These are phyloP conservation scores for Achatina immaculata DNA, from an alignment of 1,140 invertebrate genomes.

Conservation along the genomic window DNA sequence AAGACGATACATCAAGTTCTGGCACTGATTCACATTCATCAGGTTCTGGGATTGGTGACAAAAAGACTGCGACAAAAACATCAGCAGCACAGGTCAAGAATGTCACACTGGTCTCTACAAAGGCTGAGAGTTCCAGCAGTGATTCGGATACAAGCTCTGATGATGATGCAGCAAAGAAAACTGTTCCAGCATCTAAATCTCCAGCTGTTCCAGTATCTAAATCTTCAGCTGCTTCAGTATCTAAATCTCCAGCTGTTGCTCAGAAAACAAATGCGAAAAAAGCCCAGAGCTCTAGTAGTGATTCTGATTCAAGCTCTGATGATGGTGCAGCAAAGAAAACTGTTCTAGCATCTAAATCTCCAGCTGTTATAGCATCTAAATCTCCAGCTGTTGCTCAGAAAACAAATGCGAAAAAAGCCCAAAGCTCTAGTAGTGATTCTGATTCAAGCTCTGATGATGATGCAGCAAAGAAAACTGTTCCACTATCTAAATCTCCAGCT, in stretches of 20 bases:
- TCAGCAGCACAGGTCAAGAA: background rate
- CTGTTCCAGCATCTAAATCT: background rate
- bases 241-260: background rate
- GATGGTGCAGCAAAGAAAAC: slow-evolving; percentile 38
- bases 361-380: slow-evolving; percentile 34
- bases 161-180: slow-evolving; percentile 40
- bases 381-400: background rate
- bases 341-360: background rate
- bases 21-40: slow-evolving; percentile 11
- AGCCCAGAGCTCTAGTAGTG: slow-evolving; percentile 40
- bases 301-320: slow-evolving; percentile 43
- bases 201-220: background rate
- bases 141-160: slow-evolving; percentile 44
- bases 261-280: slow-evolving; percentile 9
- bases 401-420: slow-evolving; percentile 14
- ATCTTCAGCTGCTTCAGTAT: slow-evolving; percentile 10
- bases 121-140: slow-evolving; percentile 41
- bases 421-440: slow-evolving; percentile 44
- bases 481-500: background rate
- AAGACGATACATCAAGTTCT: background rate
- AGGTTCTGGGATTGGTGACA: background rate
- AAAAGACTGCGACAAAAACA: background rate
- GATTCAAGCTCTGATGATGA: slow-evolving; percentile 46
- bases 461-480: slow-evolving; percentile 24
- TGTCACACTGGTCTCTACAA: too few species aligned